phyloP scores from a whole-genome alignment of 2,113 vertebrate genomes.

The Pycnonotus jocosus region DNA sequence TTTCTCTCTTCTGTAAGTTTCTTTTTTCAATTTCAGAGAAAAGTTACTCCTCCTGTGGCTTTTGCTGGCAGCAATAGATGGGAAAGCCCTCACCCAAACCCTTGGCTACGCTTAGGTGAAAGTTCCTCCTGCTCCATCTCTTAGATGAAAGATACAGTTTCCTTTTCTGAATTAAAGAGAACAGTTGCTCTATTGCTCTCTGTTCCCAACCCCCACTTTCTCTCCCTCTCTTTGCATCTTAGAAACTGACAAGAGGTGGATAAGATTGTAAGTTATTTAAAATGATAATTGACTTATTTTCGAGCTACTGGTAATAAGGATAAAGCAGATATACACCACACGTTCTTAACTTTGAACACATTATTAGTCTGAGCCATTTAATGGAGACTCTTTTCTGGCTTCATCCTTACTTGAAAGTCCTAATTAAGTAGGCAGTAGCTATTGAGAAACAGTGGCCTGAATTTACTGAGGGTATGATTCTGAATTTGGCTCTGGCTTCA shows the following conservation, averaged over 20 bases:
- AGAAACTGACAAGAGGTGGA: background rate
- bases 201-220: background rate
- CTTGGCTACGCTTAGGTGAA: background rate
- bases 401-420: background rate
- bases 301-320: background rate
- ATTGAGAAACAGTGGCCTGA: background rate
- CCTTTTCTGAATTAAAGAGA: background rate
- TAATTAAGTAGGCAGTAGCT: slow-evolving; percentile 3
- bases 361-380: background rate
- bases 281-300: slow-evolving; percentile 33
- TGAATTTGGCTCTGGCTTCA: slow-evolving; percentile 6
- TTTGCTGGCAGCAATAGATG: background rate
- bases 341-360: background rate
- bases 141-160: background rate
- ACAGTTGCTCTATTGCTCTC: background rate
- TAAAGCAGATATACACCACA: background rate
- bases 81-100: background rate
- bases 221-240: background rate
- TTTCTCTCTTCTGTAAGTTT: background rate
- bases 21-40: background rate
- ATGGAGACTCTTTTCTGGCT: background rate
- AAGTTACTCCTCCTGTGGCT: background rate
- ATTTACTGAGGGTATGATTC: slow-evolving; percentile 18
- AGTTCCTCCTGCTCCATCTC: background rate
- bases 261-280: background rate